phyloP scores from a whole-genome alignment of 2,888 invertebrate species.

The Phasia obesa region DNA sequence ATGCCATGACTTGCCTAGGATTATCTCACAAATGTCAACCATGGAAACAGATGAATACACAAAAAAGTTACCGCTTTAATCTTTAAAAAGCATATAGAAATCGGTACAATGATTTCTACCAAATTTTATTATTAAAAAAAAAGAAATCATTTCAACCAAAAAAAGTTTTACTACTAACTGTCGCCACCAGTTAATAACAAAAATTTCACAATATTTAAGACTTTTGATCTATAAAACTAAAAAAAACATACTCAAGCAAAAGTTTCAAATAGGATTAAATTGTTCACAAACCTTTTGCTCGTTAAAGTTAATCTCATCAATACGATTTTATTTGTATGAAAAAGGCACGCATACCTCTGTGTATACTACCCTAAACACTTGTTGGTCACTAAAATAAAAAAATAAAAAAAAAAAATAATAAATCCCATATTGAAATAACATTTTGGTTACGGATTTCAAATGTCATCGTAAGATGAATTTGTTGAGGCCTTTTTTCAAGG shows the following conservation, averaged over 20 bases:
- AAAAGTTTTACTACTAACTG: slow-evolving; percentile 24
- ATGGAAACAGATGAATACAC: neutral
- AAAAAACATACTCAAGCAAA: neutral
- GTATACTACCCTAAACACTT: slow-evolving; percentile 51
- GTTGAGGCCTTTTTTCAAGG: neutral
- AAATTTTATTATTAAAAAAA: neutral
- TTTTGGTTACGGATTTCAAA: slow-evolving; percentile 56
- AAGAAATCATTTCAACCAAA: neutral
- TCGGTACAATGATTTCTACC: neutral
- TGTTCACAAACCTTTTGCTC: slow-evolving; percentile 32
- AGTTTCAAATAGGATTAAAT: slow-evolving; percentile 24
- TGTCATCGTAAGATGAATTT: slow-evolving; percentile 20
- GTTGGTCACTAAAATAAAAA: slow-evolving; percentile 42
- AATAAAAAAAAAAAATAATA: slow-evolving; percentile 35
- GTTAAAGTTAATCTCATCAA: slow-evolving; percentile 50
- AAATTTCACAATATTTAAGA: slow-evolving; percentile 33
- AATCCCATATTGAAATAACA: slow-evolving; percentile 43
- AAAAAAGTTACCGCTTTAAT: slow-evolving; percentile 35
- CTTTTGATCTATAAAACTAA: slow-evolving; percentile 17
- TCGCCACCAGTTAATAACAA: slow-evolving; percentile 52
- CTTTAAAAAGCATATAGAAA: neutral
- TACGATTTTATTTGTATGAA: slow-evolving; percentile 17
- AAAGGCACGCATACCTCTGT: neutral
- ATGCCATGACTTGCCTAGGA: slow-evolving; percentile 3
- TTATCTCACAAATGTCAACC: slow-evolving; percentile 56